Base-by-base conservation (phyloP, 2,888 invertebrate genomes). In the Meteorus cinctellus region DNA sequence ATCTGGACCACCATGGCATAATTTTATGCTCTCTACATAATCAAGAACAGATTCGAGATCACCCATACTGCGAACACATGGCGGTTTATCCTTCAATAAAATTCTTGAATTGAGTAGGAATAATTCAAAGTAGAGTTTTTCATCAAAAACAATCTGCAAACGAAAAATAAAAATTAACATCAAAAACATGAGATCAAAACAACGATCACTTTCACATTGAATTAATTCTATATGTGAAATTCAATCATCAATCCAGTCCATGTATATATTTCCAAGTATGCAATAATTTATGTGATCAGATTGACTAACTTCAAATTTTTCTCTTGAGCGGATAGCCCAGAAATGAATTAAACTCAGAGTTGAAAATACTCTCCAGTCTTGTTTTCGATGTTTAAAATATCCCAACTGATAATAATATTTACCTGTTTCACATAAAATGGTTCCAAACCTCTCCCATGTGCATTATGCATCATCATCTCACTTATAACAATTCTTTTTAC, bases 341-440 rank as follows among this genome's bases (percentile, higher is more conserved):
- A n/a, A n/a, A n/a, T n/a, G n/a, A n/a, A n/a, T n/a, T n/a, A n/a
- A n/a, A n/a, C n/a, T n/a, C n/a, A n/a, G n/a, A n/a, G n/a, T n/a
- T n/a, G n/a, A n/a, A n/a, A n/a, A n/a, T n/a, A n/a, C n/a, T n/a
- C n/a, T n/a, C n/a, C n/a, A n/a, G n/a, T n/a, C n/a, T n/a, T n/a
- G n/a, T n/a, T n/a, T n/a, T n/a, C n/a, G n/a, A n/a, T n/a, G n/a
- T n/a, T n/a, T n/a, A n/a, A n/a, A n/a, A n/a, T n/a, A n/a, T n/a
- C n/a, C n/a, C 65, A 29, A 41, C 12, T 12, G 8, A 0, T 41
- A 41, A 41, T 41, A 41, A 8, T 41, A 8, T 41, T 31, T 79
- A 83, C 83, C 81, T 84, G 82, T 77, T 84, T 84, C 0, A 78
- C 59, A 31, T 82, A 83, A 36, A 81, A 63, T 4, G 83, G 83